These are phyloP conservation scores for Crenichthys baileyi DNA, from an alignment of 2,797 vertebrate species.

Conservation along the genomic window DNA sequence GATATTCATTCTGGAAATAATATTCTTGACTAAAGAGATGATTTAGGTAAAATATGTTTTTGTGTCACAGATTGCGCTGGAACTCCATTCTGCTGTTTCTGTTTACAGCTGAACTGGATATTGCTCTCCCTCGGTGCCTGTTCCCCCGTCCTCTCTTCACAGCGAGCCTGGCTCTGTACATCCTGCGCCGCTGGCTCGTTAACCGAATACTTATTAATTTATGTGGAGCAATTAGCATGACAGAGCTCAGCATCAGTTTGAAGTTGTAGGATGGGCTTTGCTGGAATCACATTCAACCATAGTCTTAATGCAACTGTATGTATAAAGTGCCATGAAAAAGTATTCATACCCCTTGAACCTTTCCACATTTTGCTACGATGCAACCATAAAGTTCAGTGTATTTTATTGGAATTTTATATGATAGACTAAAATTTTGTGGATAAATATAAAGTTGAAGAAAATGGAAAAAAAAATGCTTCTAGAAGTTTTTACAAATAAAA, in stretches of 20 bases:
- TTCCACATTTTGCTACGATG: background rate
- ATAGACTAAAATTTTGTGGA: background rate
- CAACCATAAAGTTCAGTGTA: background rate
- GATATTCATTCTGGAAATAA: constrained; percentile 4
- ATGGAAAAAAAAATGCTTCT: background rate
- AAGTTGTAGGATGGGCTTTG: constrained; percentile 26
- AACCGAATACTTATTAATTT: constrained; percentile 68
- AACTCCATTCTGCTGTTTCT: constrained; percentile 26
- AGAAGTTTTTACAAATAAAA: no score
- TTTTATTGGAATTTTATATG: background rate
- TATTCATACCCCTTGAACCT: background rate
- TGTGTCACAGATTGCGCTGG: constrained; percentile 22
- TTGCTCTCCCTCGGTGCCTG: constrained; percentile 28
- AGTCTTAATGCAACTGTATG: background rate
- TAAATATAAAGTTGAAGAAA: background rate
- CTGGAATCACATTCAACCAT: constrained; percentile 24
- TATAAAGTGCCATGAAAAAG: background rate
- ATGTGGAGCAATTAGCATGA: constrained; percentile 63
- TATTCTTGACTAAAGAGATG: background rate
- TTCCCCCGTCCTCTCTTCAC: constrained; percentile 36
- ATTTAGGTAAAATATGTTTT: constrained; percentile 25
- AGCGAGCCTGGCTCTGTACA: constrained; percentile 39
- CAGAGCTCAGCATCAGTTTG: constrained; percentile 32
- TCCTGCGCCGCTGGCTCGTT: constrained; percentile 67
- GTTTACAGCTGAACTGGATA: constrained; percentile 25